Evolutionary conservation across 1,140 invertebrate genomes (phyloP).

Genomic region (Leucophenga varia): DNA sequence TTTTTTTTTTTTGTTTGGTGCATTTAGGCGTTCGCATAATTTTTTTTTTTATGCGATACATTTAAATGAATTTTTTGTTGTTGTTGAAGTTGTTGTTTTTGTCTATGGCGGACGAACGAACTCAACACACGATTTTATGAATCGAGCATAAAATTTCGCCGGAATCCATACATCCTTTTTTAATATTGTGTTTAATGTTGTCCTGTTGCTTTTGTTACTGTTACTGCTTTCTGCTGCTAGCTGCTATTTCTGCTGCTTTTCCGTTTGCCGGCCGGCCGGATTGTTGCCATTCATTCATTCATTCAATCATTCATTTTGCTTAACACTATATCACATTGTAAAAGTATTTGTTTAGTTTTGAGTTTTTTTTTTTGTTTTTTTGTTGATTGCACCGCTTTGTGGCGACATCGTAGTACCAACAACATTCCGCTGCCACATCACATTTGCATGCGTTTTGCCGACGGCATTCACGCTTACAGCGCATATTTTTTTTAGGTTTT

Average conservation of each 20-base stretch:
- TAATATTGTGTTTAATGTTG: no score
- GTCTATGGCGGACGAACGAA: constrained; percentile 19
- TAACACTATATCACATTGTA: constrained; percentile 52
- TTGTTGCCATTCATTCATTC: neutral
- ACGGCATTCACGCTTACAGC: constrained; percentile 12
- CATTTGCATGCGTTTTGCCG: constrained; percentile 17
- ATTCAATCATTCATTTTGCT: constrained; percentile 26
- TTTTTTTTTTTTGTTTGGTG: no score
- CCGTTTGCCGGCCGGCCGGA: constrained; percentile 42
- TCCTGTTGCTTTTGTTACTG: no score
- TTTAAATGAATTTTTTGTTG: no score
- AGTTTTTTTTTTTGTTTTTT: no score
- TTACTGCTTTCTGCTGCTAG: neutral
- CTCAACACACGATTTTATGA: constrained; percentile 50
- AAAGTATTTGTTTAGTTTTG: no score
- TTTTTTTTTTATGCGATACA: no score
- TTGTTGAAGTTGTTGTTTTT: constrained; percentile 4
- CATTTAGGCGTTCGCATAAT: no score
- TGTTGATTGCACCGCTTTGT: no score
- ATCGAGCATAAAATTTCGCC: constrained; percentile 52
- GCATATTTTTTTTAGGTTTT: no score
- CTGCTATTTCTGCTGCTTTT: neutral
- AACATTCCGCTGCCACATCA: no score
- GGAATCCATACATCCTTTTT: constrained; percentile 28
- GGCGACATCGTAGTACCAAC: no score